Base-by-base conservation (phyloP, 2,797 vertebrate species). In the Acrossocheilus wenchowensis region DNA sequence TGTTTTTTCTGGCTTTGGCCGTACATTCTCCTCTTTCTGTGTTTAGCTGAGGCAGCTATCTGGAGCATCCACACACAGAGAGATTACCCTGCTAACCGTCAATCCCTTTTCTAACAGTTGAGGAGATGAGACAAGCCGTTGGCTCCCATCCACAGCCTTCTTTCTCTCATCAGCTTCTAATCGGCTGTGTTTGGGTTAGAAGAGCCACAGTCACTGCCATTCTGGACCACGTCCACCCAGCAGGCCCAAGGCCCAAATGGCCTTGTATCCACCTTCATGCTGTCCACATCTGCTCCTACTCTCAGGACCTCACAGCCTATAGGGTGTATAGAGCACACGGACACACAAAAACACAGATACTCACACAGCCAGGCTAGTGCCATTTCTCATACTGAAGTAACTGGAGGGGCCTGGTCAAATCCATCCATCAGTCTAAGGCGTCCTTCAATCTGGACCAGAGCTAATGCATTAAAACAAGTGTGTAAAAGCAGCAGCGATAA, bases 41-140 rank as follows among this genome's bases (percentile, higher is more conserved):
- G 69, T 77, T 91, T 89, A 93, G 90, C 92, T 91, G 90, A 93
- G 91, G 92, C 91, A 93, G 93, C 93, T 95, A 95, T 95, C 93
- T 94, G 92, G 86, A 91, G 90, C 91, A 87, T 92, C 92, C 94
- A 95, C 88, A 87, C 91, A 14, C 90, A 93, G 92, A 68, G 7
- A 68, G 66, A 95, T 95, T 94, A 94, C 92, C 91, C 94, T 89
- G 89, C 93, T 92, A 93, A 93, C 91, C 92, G 94, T 90, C 92
- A 95, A 93, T 95, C 94, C 91, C 92, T 94, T 95, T 82, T 90
- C 92, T 95, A 57, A 94, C 92, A 94, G 93, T 94, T 93, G 92
- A 95, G 90, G 92, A 92, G 93, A 95, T 93, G 92, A 95, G 94
- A 92, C 91, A 86, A 91, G 87, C 87, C 89, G 88, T 90, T 96